Conservation (phyloP, 2,888 invertebrate species). For the Himalopsyche kuldschensis region DNA sequence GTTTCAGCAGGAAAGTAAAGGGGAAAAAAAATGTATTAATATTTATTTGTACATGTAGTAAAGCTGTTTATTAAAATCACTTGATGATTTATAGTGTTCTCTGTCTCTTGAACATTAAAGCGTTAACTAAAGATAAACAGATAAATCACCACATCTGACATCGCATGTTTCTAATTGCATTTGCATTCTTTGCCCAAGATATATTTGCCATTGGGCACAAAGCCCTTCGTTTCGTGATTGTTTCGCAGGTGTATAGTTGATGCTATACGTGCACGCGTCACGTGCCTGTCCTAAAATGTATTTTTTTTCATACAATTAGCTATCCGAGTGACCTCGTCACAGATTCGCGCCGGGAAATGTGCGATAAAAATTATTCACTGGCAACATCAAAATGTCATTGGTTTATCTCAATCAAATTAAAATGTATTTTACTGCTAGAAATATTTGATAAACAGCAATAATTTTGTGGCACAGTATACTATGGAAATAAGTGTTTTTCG, state of each 20-base stretch:
- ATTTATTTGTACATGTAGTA: no score
- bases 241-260: not conserved
- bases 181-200: not conserved
- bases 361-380: conserved; percentile 8
- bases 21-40: no score
- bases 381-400: not conserved
- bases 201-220: not conserved
- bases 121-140: no score
- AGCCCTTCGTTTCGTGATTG: not conserved
- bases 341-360: conserved; percentile 14
- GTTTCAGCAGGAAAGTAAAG: no score
- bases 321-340: conserved; percentile 27
- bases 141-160: no score
- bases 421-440: no score
- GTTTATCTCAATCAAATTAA: not conserved
- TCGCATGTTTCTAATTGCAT: not conserved
- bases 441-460: no score
- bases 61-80: no score
- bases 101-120: no score
- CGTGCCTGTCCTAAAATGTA: not conserved
- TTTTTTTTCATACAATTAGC: conserved; percentile 16
- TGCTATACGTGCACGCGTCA: not conserved
- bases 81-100: no score
- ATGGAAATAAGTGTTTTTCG: no score
- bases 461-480: no score